Evolutionary conservation across 2,888 invertebrate genomes (phyloP).

Genomic region (Nemurella pictetii): DNA sequence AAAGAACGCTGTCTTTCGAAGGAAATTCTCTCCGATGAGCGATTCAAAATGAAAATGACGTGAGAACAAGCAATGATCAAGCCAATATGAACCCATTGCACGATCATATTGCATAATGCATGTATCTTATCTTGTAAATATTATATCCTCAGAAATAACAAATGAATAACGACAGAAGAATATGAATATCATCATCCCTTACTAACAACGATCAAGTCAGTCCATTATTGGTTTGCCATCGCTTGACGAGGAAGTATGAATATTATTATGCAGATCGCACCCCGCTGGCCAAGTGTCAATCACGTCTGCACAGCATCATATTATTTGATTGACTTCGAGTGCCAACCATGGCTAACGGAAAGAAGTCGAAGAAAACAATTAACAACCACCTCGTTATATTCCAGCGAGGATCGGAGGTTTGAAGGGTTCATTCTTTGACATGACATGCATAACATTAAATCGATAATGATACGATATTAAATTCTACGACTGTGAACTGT

Average conservation of each 20-base stretch:
- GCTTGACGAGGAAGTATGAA: not conserved
- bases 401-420: not conserved
- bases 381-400: not conserved
- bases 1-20: not conserved
- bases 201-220: not conserved
- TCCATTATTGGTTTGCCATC: not conserved
- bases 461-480: not conserved
- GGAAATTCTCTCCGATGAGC: not conserved
- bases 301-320: not conserved
- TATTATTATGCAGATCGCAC: not conserved
- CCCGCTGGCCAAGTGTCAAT: constrained; percentile 13
- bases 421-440: not conserved
- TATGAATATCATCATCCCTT: not conserved
- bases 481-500: not conserved
- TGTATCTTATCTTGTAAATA: not conserved
- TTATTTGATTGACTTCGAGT: not conserved
- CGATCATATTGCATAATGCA: not conserved
- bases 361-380: not conserved
- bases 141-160: not conserved
- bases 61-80: not conserved
- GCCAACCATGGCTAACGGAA: not conserved
- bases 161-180: not conserved
- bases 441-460: not conserved
- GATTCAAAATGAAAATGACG: not conserved
- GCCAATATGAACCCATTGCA: not conserved